Evolutionary conservation across 2,797 vertebrate genomes (phyloP), one percentile per base, ranked within the genome.

Genomic region (Gallinago nigripennis): DNA sequence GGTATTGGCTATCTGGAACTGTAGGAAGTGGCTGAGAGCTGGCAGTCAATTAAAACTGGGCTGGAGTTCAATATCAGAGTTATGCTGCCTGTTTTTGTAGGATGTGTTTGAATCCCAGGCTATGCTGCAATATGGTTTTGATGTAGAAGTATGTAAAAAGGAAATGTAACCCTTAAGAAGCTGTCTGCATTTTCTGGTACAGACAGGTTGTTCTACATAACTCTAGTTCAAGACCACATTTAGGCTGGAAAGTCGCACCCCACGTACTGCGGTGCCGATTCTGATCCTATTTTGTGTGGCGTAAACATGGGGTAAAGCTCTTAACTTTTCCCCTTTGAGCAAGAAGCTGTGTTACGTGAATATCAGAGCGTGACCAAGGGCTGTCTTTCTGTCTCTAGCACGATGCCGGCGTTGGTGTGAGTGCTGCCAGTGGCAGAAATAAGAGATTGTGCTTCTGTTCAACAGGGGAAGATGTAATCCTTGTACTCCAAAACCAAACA

Each of bases 21-120:
- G 79, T 92, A 98, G 97, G 97, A 98, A 97, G 97, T 98, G 97
- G 96, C 97, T 89, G 92, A 95, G 94, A 82, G 63, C 95, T 98
- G 97, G 97, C 96, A 97, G 95, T 97, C 97, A 97, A 97, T 98
- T 98, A 97, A 98, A 98, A 97, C 85, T 95, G 95, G 97, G 96
- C 96, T 95, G 95, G 93, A 96, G 96, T 97, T 98, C 97, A 97
- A 95, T 96, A 98, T 97, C 94, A 93, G 94, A 96, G 93, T 94
- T 98, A 91, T 96, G 92, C 93, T 96, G 95, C 95, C 94, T 97
- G 95, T 95, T 97, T 98, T 97, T 97, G 91, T 96, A 97, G 95
- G 95, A 97, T 96, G 82, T 95, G 54, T 92, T 94, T 97, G 94
- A 96, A 97, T 96, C 93, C 77, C 2, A 3, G 92, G 84, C 87